Percentiles rank a stretch among this genome's conserved stretches.
Evolutionary conservation across 2,888 invertebrate species (phyloP).

Genomic region (Drosophila vallismaia): DNA sequence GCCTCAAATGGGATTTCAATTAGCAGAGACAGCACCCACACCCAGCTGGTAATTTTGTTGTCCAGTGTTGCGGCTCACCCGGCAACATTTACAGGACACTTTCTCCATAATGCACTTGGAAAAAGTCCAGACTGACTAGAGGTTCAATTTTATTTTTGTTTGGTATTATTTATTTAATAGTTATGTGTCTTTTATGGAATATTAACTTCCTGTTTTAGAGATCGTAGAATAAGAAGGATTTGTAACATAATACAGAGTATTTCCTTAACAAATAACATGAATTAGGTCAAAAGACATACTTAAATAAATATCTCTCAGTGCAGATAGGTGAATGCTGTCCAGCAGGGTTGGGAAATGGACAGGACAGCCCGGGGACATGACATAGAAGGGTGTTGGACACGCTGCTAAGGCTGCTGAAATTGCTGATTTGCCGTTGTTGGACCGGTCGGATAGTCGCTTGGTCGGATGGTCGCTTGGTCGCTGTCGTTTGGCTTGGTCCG

Average conservation of each 20-base stretch:
- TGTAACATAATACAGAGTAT: too few relatives aligned
- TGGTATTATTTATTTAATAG: too few relatives aligned
- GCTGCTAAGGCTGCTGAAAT: slow-evolving; percentile 64
- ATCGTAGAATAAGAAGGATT: too few relatives aligned
- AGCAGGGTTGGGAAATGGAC: background rate
- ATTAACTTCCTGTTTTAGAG: too few relatives aligned
- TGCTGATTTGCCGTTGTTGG: slow-evolving; percentile 65
- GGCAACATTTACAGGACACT: slow-evolving; percentile 64
- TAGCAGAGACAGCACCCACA: slow-evolving; percentile 10
- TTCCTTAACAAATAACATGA: too few relatives aligned
- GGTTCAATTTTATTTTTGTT: too few relatives aligned
- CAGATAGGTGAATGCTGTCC: background rate
- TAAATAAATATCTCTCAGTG: background rate
- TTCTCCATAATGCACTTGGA: slow-evolving; percentile 9
- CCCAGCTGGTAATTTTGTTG: slow-evolving; percentile 17
- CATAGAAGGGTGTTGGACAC: slow-evolving; percentile 37
- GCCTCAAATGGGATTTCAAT: slow-evolving; percentile 30
- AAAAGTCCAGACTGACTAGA: too few relatives aligned
- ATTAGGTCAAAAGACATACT: too few relatives aligned
- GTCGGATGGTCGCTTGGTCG: background rate
- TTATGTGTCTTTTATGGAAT: too few relatives aligned
- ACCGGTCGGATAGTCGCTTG: slow-evolving; percentile 5
- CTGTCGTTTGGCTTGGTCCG: slow-evolving; percentile 7
- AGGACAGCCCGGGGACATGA: slow-evolving; percentile 18
- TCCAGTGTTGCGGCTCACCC: slow-evolving; percentile 45